Percentiles rank a stretch among this genome's conserved stretches.
Evolutionary conservation across 2,888 invertebrate species (phyloP).

Genomic region (Molorchus minor): DNA sequence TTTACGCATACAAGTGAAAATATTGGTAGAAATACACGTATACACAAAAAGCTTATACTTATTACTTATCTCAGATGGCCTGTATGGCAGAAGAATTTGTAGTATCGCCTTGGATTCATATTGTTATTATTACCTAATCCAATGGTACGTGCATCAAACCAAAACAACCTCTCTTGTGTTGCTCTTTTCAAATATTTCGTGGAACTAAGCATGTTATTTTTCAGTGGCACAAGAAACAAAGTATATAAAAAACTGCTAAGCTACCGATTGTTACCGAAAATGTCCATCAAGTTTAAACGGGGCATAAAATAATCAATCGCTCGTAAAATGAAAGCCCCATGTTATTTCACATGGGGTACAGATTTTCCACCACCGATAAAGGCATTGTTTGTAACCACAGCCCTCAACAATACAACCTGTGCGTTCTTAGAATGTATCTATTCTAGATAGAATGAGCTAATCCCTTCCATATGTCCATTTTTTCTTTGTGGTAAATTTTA

Average conservation of each 20-base stretch:
- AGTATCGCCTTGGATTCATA: too few relatives aligned
- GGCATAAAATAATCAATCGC: conserved; percentile 50
- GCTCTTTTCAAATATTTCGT: conserved; percentile 14
- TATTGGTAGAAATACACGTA: too few relatives aligned
- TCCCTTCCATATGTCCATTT: conserved; percentile 32
- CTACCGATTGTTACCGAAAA: conserved; percentile 45
- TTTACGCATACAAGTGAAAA: too few relatives aligned
- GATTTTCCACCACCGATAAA: conserved; percentile 17
- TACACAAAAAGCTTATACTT: too few relatives aligned
- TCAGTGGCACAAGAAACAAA: conserved; percentile 25
- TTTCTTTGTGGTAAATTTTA: neutral
- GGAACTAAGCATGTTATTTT: conserved; percentile 21
- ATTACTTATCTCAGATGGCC: too few relatives aligned
- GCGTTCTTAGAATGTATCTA: conserved; percentile 36
- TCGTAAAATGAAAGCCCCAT: conserved; percentile 45
- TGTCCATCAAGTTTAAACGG: conserved; percentile 54
- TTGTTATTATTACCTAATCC: too few relatives aligned
- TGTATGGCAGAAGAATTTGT: too few relatives aligned
- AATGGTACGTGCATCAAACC: conserved; percentile 12
- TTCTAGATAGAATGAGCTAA: conserved; percentile 29
- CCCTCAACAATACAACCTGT: conserved; percentile 44
- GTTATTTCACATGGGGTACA: conserved; percentile 50
- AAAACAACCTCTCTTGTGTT: conserved; percentile 18
- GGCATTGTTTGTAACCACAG: conserved; percentile 32
- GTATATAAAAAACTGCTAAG: conserved; percentile 33